Conservation (phyloP, 2,797 vertebrate genomes). For the Gallirallus australis region DNA sequence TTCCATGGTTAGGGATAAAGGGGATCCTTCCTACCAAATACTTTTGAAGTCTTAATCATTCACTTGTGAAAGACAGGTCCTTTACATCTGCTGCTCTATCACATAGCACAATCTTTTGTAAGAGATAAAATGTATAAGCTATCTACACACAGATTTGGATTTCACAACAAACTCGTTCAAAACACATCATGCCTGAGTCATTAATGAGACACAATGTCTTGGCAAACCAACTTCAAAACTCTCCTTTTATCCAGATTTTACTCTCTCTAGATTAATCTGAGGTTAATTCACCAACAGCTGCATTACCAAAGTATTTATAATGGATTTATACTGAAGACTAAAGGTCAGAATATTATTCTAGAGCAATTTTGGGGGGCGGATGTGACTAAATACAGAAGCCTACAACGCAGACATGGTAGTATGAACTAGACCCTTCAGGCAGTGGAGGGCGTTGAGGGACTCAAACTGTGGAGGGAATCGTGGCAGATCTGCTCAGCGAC, state of each 20-base stretch:
- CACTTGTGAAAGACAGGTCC: background rate
- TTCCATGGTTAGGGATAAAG: background rate
- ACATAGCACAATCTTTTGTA: background rate
- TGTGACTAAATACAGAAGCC: background rate
- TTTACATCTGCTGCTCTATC: background rate
- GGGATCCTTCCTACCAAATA: background rate
- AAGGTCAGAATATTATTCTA: background rate
- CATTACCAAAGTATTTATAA: background rate
- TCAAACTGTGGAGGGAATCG: background rate
- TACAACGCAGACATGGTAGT: background rate
- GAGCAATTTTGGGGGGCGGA: background rate
- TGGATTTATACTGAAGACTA: background rate
- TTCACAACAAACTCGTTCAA: background rate
- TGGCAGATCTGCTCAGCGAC: fast-evolving
- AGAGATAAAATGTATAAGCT: background rate
- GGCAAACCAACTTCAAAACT: background rate
- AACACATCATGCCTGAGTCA: background rate
- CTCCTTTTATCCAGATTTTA: background rate
- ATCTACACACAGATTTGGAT: background rate
- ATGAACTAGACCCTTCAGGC: background rate
- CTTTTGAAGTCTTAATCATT: background rate
- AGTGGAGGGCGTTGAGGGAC: background rate
- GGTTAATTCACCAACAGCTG: background rate
- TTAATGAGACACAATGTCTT: background rate
- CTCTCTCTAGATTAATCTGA: background rate